Base-by-base conservation (phyloP, 2,113 vertebrate species). In the Hydrolagus affinis region DNA sequence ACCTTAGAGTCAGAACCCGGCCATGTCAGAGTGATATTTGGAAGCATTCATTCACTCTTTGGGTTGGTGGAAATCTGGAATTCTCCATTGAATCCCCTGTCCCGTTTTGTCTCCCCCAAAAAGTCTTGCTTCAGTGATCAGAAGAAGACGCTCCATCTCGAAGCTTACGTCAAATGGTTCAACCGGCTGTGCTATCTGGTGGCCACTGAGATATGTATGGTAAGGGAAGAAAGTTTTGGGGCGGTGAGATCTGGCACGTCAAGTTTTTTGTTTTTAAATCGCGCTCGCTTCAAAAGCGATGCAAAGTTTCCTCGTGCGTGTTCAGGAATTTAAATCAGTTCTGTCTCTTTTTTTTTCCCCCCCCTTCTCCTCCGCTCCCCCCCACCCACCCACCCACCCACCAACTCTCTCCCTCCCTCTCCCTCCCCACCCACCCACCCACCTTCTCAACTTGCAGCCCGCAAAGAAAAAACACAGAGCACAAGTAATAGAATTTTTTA, bases 161-260 rank as follows among this genome's bases (percentile, higher is more conserved):
- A 98, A 88, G 96, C 96, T 17, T 98, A 98, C 0, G 92, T 98
- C 85, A 96, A 94, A 86, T 98, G 96, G 97, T 97, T 97, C 93
- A 98, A 97, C 85, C 92, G 96, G 30, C 92, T 97, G 85, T 97
- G 96, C 87, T 98, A 94, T 89, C 93, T 98, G 0, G 96, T 96
- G 66, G 96, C 97, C 0, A 98, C 97, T 0, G 97, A 97, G 93
- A 97, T 97, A 88, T 98, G 97, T 87, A 94, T 97, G 96, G 97
- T 98, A 87, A 87, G 92, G 85, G 28, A 4, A 44, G 2, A 15
- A 11, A 59, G 12, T 10, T 10, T 28, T 4, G n/a, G 64, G 14
- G n/a, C n/a, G n/a, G n/a, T n/a, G n/a, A n/a, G n/a, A n/a, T n/a
- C n/a, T 64, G 30, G 25, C 60, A 60, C 60, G 28, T 14, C 15